Percentiles rank a stretch among this genome's conserved stretches.
Evolutionary conservation across 2,797 vertebrate genomes (phyloP).

Genomic region (Parauchenoglanis ngamensis): DNA sequence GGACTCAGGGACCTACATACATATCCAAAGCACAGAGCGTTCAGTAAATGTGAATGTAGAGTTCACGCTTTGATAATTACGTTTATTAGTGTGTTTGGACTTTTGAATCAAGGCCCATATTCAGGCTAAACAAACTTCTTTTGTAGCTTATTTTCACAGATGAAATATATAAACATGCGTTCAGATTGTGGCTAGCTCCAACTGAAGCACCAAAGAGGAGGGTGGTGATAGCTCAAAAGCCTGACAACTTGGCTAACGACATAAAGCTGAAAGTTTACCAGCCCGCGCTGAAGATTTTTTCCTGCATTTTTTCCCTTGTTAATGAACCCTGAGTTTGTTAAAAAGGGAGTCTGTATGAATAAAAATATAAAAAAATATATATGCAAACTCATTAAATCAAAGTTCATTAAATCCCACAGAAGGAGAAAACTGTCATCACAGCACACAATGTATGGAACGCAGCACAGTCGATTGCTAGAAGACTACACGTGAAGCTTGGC

Average conservation of each 20-base stretch:
- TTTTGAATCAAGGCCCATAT: not conserved
- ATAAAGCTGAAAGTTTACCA: not conserved
- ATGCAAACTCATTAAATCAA: not conserved
- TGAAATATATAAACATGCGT: not conserved
- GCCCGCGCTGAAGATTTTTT: not conserved
- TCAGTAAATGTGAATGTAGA: not conserved
- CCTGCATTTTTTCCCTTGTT: not conserved
- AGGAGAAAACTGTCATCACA: not conserved
- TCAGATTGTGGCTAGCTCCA: not conserved
- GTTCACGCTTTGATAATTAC: constrained; percentile 19
- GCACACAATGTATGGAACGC: not conserved
- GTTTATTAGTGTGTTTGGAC: constrained; percentile 5
- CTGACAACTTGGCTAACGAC: not conserved
- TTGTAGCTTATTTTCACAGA: not conserved
- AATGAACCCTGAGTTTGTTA: not conserved
- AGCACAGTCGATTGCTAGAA: not conserved
- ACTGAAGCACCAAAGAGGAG: not conserved
- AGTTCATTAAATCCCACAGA: not conserved
- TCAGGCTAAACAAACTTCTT: not conserved
- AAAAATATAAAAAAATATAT: not conserved
- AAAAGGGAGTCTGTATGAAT: not conserved
- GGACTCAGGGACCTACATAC: not conserved
- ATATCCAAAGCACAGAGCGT: not conserved
- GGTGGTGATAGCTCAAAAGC: not conserved
- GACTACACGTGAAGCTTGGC: not conserved